Percentiles rank a stretch among this genome's conserved stretches.
These are phyloP conservation scores for Scomber japonicus DNA, from an alignment of 2,113 vertebrate species.

Conservation along the genomic window DNA sequence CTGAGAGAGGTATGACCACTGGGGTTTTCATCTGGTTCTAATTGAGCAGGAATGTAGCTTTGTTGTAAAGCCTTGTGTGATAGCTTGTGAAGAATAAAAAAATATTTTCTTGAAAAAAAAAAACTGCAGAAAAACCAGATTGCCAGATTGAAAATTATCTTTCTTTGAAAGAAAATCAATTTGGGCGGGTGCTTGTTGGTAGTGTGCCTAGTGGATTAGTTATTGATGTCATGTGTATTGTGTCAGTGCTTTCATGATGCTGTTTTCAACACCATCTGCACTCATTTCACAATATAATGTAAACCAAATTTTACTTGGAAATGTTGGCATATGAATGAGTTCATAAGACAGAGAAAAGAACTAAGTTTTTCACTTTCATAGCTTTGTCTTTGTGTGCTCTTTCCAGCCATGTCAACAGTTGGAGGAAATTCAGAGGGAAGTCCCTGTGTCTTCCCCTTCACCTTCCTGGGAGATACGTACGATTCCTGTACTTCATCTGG, in stretches of 20 bases:
- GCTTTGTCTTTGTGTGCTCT: conserved; percentile 5
- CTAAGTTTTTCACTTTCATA: conserved; percentile 2
- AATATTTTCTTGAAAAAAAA: conserved; percentile 1
- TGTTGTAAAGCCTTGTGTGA: conserved; percentile 34
- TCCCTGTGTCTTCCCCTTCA: conserved; percentile 95
- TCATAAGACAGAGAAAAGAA: conserved; percentile 8
- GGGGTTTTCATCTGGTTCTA: conserved; percentile 70
- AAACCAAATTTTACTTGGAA: conserved; percentile 31
- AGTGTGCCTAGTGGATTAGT: conserved; percentile 54
- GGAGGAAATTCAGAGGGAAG: conserved; percentile 95
- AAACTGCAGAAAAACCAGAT: conserved; percentile 5
- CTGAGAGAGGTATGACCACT: conserved; percentile 18
- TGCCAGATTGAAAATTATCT: conserved; percentile 64
- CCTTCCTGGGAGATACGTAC: conserved; percentile 91
- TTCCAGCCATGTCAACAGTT: conserved; percentile 93
- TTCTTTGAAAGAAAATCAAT: conserved; percentile 62
- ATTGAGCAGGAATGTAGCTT: conserved; percentile 67
- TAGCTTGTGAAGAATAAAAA: conserved; percentile 57
- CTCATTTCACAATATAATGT: conserved; percentile 42
- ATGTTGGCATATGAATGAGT: conserved; percentile 25
- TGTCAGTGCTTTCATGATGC: conserved; percentile 60
- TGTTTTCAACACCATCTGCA: conserved; percentile 43
- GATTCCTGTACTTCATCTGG: conserved; percentile 93
- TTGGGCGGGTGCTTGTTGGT: conserved; percentile 49
- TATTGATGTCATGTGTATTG: conserved; percentile 53